Evolutionary conservation across 2,888 invertebrate genomes (phyloP).

Genomic region (Mellilla xanthometata): DNA sequence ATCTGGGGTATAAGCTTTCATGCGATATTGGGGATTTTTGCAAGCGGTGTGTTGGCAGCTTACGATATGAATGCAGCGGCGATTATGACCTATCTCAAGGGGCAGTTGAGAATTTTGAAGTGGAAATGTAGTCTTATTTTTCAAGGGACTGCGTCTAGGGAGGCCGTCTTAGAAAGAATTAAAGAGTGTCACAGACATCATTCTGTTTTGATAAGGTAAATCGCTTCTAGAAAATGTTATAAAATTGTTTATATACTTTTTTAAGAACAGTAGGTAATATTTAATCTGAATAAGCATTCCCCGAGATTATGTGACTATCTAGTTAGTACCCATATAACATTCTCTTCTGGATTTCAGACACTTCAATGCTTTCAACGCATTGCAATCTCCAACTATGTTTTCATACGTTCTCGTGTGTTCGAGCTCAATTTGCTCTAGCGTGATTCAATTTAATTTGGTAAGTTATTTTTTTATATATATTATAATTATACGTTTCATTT

Average conservation of each 20-base stretch:
- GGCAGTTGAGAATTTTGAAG: conserved; percentile 52
- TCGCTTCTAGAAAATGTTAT: no score
- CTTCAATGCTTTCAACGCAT: conserved; percentile 38
- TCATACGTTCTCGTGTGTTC: conserved; percentile 60
- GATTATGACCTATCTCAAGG: conserved; percentile 60
- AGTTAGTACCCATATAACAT: no score
- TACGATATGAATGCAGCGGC: conserved; percentile 55
- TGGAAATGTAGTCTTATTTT: conserved; percentile 48
- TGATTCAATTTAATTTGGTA: conserved; percentile 56
- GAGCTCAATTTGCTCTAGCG: conserved; percentile 58
- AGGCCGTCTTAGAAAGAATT: conserved; percentile 40
- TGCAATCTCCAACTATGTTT: conserved; percentile 60
- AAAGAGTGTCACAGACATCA: conserved; percentile 61
- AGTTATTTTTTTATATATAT: conserved; percentile 19
- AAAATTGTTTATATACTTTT: no score
- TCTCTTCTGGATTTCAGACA: conserved; percentile 46
- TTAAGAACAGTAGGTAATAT: no score
- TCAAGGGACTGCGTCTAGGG: conserved; percentile 25
- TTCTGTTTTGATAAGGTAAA: conserved; percentile 51
- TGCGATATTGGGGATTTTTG: conserved; percentile 43
- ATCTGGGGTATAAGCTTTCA: conserved; percentile 42
- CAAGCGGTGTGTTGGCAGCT: conserved; percentile 46
- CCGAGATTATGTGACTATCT: no score
- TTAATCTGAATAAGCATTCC: no score
- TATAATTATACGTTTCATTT: no score